Evolutionary conservation across 1,140 invertebrate genomes (phyloP), one percentile per base, ranked within the genome.

Genomic region (Aporrectodea caliginosa): DNA sequence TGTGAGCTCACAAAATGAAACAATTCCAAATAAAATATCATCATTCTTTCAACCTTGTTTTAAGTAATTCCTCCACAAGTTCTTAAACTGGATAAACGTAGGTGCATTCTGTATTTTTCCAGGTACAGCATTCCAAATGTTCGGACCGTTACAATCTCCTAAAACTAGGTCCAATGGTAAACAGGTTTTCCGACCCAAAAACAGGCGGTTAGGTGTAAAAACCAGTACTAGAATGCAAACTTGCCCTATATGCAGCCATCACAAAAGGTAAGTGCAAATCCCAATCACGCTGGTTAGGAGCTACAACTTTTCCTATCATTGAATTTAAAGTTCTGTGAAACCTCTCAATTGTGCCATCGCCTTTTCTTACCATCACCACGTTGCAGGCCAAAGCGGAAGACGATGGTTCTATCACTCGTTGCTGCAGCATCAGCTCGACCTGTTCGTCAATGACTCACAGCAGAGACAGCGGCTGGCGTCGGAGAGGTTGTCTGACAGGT

Each of bases 301-400:
- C n/a, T n/a, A n/a, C n/a, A n/a, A n/a, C n/a, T n/a, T n/a, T n/a
- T n/a, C n/a, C n/a, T n/a, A n/a, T n/a, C n/a, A n/a, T n/a, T n/a
- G n/a, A n/a, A n/a, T n/a, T n/a, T n/a, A n/a, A n/a, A n/a, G n/a
- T n/a, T n/a, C n/a, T n/a, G n/a, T n/a, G n/a, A n/a, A n/a, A n/a
- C n/a, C n/a, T n/a, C n/a, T n/a, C n/a, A n/a, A n/a, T n/a, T n/a
- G 80, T 78, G 16, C 80, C 79, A 78, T 84, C 81, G 35, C 83
- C 82, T 71, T 85, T 86, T n/a, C 78, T 73, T 0, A 84, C 83
- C 0, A 86, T 68, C 12, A 87, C 85, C n/a, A 85, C 73, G 0
- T 83, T 84, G 22, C 82, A 86, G 6, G 81, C 81, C 85, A 82
- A 86, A 2, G 85, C 81, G 16, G 82, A 82, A 16, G 71, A 14